Evolutionary conservation across 2,113 vertebrate genomes (phyloP).

Genomic region (Petroica traversi): DNA sequence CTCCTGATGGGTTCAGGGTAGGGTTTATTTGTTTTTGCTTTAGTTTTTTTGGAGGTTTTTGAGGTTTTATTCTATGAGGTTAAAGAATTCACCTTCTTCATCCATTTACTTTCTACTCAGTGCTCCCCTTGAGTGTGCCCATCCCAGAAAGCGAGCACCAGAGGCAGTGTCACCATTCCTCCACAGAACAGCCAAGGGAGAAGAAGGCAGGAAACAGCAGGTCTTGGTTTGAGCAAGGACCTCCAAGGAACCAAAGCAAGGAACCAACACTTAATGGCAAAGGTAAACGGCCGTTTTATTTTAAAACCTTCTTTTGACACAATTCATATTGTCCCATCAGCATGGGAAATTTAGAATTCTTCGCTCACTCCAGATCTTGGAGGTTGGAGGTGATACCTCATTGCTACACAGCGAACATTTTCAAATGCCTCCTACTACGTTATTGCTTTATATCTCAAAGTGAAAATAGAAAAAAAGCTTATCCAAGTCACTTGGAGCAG

Average conservation of each 20-base stretch:
- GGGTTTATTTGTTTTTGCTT: background rate
- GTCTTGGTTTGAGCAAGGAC: background rate
- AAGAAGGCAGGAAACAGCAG: background rate
- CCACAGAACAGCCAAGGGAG: background rate
- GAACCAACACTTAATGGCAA: background rate
- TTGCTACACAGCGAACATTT: background rate
- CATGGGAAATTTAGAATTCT: background rate
- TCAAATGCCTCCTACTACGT: background rate
- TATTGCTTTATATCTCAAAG: background rate
- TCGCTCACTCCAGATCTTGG: background rate
- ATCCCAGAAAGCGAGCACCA: background rate
- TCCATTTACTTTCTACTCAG: background rate
- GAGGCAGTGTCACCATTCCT: accelerated
- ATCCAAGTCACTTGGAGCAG: background rate
- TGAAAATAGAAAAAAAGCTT: background rate
- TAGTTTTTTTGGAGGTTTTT: background rate
- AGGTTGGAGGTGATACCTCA: accelerated
- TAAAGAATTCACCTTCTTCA: background rate
- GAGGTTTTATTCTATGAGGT: background rate
- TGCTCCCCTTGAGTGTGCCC: background rate
- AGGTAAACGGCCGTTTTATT: background rate
- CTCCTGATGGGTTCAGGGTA: background rate
- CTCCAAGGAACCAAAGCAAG: background rate
- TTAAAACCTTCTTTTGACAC: background rate
- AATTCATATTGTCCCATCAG: background rate